Evolutionary conservation across 2,113 vertebrate species (phyloP).

Genomic region (Saguinus imperator): DNA sequence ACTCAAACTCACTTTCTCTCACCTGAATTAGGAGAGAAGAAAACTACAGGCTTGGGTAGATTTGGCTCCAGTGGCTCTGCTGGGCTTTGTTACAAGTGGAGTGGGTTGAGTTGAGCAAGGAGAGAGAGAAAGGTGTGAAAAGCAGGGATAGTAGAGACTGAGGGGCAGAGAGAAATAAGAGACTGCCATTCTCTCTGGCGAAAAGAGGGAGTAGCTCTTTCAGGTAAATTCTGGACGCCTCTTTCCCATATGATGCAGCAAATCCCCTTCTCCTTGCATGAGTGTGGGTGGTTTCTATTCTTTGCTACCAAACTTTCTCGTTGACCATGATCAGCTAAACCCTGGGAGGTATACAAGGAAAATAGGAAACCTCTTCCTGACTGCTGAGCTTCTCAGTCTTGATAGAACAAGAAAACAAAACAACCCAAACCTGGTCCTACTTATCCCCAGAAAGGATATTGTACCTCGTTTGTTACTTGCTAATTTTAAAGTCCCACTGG

Average conservation of each 20-base stretch:
- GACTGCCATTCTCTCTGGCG: neutral
- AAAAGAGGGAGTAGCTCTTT: neutral
- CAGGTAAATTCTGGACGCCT: neutral
- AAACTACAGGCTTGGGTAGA: neutral
- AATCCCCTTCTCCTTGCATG: neutral
- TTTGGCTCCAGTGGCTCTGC: neutral
- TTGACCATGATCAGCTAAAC: fast-evolving
- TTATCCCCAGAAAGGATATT: neutral
- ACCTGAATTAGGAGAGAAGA: neutral
- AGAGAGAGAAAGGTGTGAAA: neutral
- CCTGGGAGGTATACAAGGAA: neutral
- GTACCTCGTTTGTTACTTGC: neutral
- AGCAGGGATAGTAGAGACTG: neutral
- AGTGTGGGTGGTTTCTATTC: neutral
- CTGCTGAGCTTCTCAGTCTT: neutral
- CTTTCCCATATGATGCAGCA: neutral
- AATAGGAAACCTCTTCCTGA: neutral
- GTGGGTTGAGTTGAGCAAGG: neutral
- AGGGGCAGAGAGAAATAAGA: neutral
- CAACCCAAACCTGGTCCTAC: fast-evolving
- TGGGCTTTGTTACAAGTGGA: neutral
- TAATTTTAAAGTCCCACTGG: neutral
- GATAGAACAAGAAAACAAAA: neutral
- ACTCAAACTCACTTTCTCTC: neutral
- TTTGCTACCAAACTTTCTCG: neutral